Evolutionary conservation across 2,888 invertebrate genomes (phyloP).

Genomic region (Nematopogon swammerdamellus): DNA sequence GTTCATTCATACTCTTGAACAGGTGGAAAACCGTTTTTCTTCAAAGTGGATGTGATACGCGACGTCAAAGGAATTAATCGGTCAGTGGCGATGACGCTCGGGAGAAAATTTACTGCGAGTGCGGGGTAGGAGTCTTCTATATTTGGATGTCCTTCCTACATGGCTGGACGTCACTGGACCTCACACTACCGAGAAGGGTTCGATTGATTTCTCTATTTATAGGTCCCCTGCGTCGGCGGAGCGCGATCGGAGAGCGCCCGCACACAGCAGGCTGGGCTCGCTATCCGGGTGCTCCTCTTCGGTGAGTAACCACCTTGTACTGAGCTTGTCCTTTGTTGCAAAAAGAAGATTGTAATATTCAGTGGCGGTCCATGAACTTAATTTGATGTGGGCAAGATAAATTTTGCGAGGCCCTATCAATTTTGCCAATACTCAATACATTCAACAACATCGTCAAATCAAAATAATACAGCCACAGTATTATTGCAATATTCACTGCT

Average conservation of each 20-base stretch:
- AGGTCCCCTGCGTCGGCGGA: conserved; percentile 32
- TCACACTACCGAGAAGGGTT: conserved; percentile 18
- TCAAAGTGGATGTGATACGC: no score
- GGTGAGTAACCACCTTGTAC: conserved; percentile 43
- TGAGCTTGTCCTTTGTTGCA: no score
- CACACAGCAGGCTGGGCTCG: conserved; percentile 61
- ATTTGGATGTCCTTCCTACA: neutral
- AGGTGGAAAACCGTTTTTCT: no score
- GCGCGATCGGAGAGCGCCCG: neutral
- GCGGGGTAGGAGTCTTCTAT: neutral
- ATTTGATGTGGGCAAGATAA: no score
- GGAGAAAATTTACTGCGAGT: neutral
- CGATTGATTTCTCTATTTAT: conserved; percentile 54
- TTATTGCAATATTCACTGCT: no score
- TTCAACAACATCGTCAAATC: no score
- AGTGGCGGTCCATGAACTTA: no score
- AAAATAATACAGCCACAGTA: no score
- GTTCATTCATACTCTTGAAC: no score
- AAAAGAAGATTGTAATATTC: no score
- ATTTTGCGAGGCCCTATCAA: no score
- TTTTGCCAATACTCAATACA: no score
- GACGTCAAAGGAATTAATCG: neutral
- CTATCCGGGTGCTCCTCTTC: conserved; percentile 69
- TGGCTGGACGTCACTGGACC: neutral
- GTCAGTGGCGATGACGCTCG: neutral